Conservation (phyloP, 1,140 invertebrate species). For the Drosophila nannoptera region DNA sequence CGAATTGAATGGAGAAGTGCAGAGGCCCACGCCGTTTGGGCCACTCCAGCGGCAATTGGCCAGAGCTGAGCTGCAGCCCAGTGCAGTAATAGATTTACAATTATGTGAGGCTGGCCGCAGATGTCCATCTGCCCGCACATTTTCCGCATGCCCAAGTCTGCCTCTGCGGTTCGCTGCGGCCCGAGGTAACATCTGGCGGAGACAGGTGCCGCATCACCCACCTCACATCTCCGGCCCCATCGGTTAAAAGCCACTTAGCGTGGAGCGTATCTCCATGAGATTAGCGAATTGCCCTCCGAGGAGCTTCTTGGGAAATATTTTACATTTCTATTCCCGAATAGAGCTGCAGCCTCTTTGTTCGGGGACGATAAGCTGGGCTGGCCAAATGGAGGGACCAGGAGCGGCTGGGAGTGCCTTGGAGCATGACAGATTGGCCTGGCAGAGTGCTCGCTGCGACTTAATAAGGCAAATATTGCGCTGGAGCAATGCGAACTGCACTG, state of each 20-base stretch:
- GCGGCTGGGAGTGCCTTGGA: background rate
- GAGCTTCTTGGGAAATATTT: too few relatives aligned
- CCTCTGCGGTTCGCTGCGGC: constrained; percentile 32
- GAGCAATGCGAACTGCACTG: constrained; percentile 5
- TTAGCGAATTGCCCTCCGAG: too few relatives aligned
- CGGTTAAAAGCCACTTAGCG: constrained; percentile 64
- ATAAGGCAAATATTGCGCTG: constrained; percentile 14
- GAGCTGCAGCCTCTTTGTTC: constrained; percentile 14
- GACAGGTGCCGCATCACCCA: constrained; percentile 42
- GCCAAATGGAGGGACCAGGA: background rate
- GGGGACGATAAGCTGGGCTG: constrained; percentile 40
- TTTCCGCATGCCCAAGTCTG: constrained; percentile 48
- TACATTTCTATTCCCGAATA: background rate
- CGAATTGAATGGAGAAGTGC: constrained; percentile 42
- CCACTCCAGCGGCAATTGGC: constrained; percentile 8
- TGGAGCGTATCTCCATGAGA: background rate
- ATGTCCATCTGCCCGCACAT: background rate
- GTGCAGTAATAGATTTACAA: constrained; percentile 50
- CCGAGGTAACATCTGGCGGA: constrained; percentile 1
- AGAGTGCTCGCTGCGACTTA: constrained; percentile 13
- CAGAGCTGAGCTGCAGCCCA: constrained; percentile 25
- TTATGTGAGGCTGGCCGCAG: constrained; percentile 48
- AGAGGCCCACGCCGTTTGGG: background rate
- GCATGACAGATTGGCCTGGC: too few relatives aligned
- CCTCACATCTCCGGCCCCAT: constrained; percentile 44